These are phyloP conservation scores for Heteronetta atricapilla DNA, from an alignment of 2,113 vertebrate genomes.

Conservation along the genomic window DNA sequence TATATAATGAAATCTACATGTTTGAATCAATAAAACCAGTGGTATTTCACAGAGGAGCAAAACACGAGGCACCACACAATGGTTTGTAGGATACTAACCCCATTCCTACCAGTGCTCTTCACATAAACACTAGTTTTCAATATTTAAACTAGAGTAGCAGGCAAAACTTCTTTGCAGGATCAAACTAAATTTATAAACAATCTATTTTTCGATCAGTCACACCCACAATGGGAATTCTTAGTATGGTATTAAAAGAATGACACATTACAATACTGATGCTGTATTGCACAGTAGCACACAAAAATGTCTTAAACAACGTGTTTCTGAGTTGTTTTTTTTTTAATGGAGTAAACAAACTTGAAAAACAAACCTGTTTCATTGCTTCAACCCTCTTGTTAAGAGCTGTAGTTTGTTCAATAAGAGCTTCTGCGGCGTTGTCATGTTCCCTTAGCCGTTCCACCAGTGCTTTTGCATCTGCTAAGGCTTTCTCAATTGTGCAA, in stretches of 20 bases:
- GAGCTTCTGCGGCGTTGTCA: constrained; percentile 92
- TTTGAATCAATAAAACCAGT: background rate
- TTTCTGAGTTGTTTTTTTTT: background rate
- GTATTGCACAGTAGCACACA: background rate
- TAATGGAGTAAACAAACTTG: background rate
- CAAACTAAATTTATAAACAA: background rate
- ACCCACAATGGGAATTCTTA: background rate
- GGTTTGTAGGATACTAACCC: background rate
- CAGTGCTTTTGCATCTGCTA: constrained; percentile 94
- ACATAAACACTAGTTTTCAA: background rate
- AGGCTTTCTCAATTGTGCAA: constrained; percentile 92
- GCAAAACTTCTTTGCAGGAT: background rate
- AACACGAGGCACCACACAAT: background rate
- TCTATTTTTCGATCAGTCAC: background rate
- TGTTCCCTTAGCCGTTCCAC: constrained; percentile 93
- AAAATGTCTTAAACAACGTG: background rate
- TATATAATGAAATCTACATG: background rate
- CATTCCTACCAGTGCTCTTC: background rate
- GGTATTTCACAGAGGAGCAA: background rate
- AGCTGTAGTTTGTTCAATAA: constrained; percentile 95
- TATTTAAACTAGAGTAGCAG: background rate
- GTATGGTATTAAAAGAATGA: background rate
- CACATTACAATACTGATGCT: background rate
- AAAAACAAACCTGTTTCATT: constrained; percentile 91
- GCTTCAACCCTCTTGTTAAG: constrained; percentile 96